Evolutionary conservation across 2,797 vertebrate species (phyloP).

Genomic region (Falco berigora): DNA sequence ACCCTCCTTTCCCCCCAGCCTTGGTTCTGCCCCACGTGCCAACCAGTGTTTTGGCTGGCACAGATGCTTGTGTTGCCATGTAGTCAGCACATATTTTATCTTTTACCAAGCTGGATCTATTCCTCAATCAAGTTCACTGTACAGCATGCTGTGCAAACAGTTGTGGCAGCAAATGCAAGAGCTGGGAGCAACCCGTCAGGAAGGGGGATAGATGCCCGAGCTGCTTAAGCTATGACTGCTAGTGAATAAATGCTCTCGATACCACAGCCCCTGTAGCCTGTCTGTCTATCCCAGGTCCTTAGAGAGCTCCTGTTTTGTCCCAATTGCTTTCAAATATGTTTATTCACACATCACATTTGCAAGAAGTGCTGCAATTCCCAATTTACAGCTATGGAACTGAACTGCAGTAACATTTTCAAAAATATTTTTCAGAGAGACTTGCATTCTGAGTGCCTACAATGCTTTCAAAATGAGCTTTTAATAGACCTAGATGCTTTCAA

Average conservation of each 20-base stretch:
- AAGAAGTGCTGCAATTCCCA: neutral
- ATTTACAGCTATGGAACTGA: neutral
- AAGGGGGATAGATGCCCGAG: neutral
- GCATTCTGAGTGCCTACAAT: neutral
- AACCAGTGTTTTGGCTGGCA: conserved; percentile 29
- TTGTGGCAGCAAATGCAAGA: neutral
- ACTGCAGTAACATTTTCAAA: neutral
- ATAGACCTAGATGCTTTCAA: neutral
- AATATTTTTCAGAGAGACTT: neutral
- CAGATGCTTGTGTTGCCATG: neutral
- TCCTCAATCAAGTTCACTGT: neutral
- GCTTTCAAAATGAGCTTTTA: neutral
- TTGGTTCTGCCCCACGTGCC: neutral
- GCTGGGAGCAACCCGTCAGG: neutral
- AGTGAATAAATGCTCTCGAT: neutral
- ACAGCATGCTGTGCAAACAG: conserved; percentile 3
- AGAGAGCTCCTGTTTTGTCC: neutral
- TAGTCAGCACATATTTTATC: conserved; percentile 45
- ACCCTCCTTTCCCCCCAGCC: neutral
- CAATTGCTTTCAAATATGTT: neutral
- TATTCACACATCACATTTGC: neutral
- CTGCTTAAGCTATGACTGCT: neutral
- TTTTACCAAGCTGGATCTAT: conserved; percentile 35
- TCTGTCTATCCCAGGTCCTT: neutral
- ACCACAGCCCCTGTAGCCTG: neutral